Base-by-base conservation (phyloP, 2,797 vertebrate species). In the Danionella dracula region DNA sequence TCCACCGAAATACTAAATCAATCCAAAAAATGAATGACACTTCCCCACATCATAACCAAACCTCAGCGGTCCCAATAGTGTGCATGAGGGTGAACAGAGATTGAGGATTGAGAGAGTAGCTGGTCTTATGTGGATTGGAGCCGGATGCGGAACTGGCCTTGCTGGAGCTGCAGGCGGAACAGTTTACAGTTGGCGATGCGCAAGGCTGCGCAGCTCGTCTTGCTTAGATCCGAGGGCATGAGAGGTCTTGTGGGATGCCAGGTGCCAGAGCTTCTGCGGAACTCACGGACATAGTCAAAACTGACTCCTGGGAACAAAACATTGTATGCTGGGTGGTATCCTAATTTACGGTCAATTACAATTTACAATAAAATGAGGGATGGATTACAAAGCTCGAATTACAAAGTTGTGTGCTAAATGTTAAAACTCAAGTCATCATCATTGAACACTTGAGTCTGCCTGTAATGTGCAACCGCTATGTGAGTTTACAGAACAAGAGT, bases 131-230 rank as follows among this genome's bases (percentile, higher is more conserved):
- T 87, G 10, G 92, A 88, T 34, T 87, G 87, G 0, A 96, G 82
- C 1, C 93, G 78, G 73, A 97, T 93, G 10, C 90, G 88, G 83
- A 99, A 98, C 50, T 97, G 72, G 8, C 96, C 97, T 79, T 99
- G 97, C 32, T 89, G 90, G 34, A 97, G 87, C 83, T 99, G 95
- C 53, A 99, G 92, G 5, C 93, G 92, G 76, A 99, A 99, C 53
- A 99, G 94, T 34, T 93, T 92, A 80, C 97, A 99, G 87, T 99
- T 99, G 49, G 97, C 95, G 4, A 99, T 93, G 4, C 96, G 93
- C 68, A 99, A 77, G 9, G 93, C 87, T 0, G 94, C 89, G 0
- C 96, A 99, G 58, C 89, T 86, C 0, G 95, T 97, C 38, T 94
- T 93, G 21, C 93, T 94, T 9, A 96, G 93, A 86, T 99, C 95